Evolutionary conservation across 2,113 vertebrate species (phyloP), one percentile per base, ranked within the genome.

Genomic region (Anoplopoma fimbria): DNA sequence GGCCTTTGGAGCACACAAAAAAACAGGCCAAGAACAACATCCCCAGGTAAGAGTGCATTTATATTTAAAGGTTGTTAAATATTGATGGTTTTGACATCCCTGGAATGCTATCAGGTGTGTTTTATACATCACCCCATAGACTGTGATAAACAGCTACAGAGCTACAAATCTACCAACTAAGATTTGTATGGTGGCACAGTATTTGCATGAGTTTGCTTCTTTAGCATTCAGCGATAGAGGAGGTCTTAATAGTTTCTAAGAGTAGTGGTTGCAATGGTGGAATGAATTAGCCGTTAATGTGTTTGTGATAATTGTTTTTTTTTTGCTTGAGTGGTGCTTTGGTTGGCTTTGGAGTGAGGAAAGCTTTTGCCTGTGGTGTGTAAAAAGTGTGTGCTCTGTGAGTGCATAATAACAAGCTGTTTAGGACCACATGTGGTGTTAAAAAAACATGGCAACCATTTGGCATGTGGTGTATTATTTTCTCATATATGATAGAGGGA

Each of bases 251-350:
- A 10, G 73, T 75, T 69, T 55, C 29, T 61, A 5, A 31, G 25
- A 40, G 61, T 27, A 33, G 49, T 73, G 9, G 5, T 36, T 17
- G 27, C n/a, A 47, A 62, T 53, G 6, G 8, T n/a, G 34, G 34
- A 83, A 61, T 33, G 53, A 64, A 69, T 78, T 79, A 61, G 33
- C 53, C 38, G 29, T 14, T 83, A 60, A 58, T 79, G 63, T 68
- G 69, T 84, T 78, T 73, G 53, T 53, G 36, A 33, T 68, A 58
- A 77, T 67, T 33, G 53, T 34, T 57, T 77, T 61, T 17, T n/a
- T 57, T 55, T 31, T 80, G 61, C 40, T n/a, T 42, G 23, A 45
- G 42, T 27, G 17, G 75, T 62, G n/a, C 55, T 73, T 60, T 69
- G 75, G 42, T 72, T 73, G 61, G 25, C n/a, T 58, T 31, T 38